These are phyloP conservation scores for Jordanella pulchra DNA, from an alignment of 2,797 vertebrate species.

Conservation along the genomic window DNA sequence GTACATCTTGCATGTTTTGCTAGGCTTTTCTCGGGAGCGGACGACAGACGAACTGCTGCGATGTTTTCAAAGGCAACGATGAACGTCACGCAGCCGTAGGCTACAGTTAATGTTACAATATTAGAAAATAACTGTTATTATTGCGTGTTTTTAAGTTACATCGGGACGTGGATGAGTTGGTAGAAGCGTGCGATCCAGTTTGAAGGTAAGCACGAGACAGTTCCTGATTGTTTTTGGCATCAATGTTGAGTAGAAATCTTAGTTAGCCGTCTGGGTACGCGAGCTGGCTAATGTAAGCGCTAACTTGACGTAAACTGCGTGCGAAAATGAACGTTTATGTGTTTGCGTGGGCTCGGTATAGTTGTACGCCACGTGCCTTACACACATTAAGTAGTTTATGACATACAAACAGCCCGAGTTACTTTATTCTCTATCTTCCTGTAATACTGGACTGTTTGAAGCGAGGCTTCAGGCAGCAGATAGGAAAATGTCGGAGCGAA, in stretches of 20 bases:
- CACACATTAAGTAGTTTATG: conserved; percentile 38
- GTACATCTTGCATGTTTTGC: conserved; percentile 74
- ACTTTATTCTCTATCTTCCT: neutral
- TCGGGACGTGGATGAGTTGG: conserved; percentile 57
- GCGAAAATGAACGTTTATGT: conserved; percentile 66
- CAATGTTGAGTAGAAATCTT: conserved; percentile 42
- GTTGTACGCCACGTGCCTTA: conserved; percentile 70
- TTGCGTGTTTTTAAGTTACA: conserved; percentile 41
- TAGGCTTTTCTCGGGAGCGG: conserved; percentile 80
- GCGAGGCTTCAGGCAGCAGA: conserved; percentile 26
- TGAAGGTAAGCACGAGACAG: conserved; percentile 73
- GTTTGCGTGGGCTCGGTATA: conserved; percentile 61
- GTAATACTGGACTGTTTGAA: conserved; percentile 4
- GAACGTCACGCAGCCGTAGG: conserved; percentile 80
- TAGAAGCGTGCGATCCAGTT: conserved; percentile 51
- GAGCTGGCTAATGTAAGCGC: conserved; percentile 62
- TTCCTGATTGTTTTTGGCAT: conserved; percentile 39
- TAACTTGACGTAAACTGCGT: conserved; percentile 78
- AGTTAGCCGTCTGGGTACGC: conserved; percentile 73
- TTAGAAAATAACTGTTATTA: conserved; percentile 60
- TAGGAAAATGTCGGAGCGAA: conserved; percentile 70
- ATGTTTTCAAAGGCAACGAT: conserved; percentile 85
- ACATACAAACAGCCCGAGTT: too few species aligned
- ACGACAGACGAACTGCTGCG: conserved; percentile 74
- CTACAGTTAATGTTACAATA: conserved; percentile 69